Conservation (phyloP, 2,888 invertebrate species). For the Sarcophaga caerulescens region DNA sequence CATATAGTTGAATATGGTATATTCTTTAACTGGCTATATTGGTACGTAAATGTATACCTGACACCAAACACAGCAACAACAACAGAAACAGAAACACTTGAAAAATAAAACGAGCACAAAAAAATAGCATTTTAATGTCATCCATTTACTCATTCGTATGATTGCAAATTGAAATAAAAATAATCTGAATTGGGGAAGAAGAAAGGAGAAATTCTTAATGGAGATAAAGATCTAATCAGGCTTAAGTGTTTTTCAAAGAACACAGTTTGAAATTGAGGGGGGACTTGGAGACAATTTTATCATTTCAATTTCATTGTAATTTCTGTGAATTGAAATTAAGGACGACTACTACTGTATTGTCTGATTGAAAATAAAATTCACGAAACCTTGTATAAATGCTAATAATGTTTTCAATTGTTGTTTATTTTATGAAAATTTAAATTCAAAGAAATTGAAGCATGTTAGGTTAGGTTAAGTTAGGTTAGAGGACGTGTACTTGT, state of each 20-base stretch:
- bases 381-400: too few species aligned
- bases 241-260: background rate
- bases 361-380: too few species aligned
- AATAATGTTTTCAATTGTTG: too few species aligned
- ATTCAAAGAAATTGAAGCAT: too few species aligned
- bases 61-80: background rate
- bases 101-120: constrained; percentile 36
- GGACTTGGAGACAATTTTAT: too few species aligned
- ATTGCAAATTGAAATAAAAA: constrained; percentile 14
- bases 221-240: constrained; percentile 25
- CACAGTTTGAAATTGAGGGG: background rate
- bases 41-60: constrained; percentile 14
- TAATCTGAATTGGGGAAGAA: background rate
- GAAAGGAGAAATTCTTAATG: constrained; percentile 24
- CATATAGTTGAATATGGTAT: constrained; percentile 18
- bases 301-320: too few species aligned
- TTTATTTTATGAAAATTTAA: too few species aligned
- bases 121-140: constrained; percentile 43
- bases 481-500: too few species aligned
- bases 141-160: background rate
- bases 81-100: constrained; percentile 15
- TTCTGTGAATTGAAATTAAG: too few species aligned
- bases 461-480: too few species aligned
- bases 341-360: too few species aligned
- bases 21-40: too few species aligned